Evolutionary conservation across 2,888 invertebrate species (phyloP).

Genomic region (Xylota segnis): DNA sequence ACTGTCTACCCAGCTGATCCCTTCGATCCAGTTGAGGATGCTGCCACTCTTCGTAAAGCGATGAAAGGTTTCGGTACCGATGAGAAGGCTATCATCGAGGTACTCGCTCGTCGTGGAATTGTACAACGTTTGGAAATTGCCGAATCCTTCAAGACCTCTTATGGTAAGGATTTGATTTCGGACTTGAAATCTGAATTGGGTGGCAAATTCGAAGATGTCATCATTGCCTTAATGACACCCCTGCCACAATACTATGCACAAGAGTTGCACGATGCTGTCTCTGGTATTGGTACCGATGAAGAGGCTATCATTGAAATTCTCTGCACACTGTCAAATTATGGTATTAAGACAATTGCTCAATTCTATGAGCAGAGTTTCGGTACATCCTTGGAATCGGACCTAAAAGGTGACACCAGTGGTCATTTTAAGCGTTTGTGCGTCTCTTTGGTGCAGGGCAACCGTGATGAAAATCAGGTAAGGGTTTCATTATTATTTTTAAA

Average conservation of each 20-base stretch:
- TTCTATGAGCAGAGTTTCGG: constrained; percentile 94
- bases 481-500: not conserved
- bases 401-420: constrained; percentile 97
- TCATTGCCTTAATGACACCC: constrained; percentile 95
- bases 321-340: constrained; percentile 95
- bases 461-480: constrained; percentile 91
- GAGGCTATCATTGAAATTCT: constrained; percentile 96
- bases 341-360: constrained; percentile 92
- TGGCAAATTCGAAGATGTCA: constrained; percentile 95
- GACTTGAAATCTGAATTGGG: constrained; percentile 95
- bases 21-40: constrained; percentile 94
- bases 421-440: constrained; percentile 96
- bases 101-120: constrained; percentile 94
- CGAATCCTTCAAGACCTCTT: constrained; percentile 95
- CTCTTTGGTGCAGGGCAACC: constrained; percentile 93
- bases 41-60: constrained; percentile 93
- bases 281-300: constrained; percentile 95
- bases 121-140: constrained; percentile 96
- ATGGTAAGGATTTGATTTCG: constrained; percentile 93
- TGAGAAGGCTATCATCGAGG: constrained; percentile 95
- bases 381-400: constrained; percentile 92
- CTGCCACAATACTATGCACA: constrained; percentile 95
- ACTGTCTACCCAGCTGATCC: constrained; percentile 94
- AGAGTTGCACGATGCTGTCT: constrained; percentile 94
- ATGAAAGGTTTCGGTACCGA: constrained; percentile 98